A percentile compares a stretch with the other conserved stretches of the same genome.
These are phyloP conservation scores for Sciurus niger DNA, from an alignment of 2,113 vertebrate genomes.

Conservation along the genomic window DNA sequence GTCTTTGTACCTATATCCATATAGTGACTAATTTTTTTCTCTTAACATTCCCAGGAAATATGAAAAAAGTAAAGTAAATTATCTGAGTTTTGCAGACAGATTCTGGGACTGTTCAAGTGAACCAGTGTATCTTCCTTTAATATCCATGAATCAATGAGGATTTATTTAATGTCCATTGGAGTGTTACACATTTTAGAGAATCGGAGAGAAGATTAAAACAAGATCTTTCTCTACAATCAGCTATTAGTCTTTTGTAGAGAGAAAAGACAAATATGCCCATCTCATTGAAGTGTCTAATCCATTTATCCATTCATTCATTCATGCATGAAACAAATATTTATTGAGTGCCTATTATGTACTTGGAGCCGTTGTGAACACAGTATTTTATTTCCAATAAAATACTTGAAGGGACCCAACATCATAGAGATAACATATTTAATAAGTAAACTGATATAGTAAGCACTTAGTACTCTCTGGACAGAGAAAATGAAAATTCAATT, in stretches of 20 bases:
- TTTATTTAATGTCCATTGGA: slow-evolving; percentile 66
- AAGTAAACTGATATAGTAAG: not conserved
- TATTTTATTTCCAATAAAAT: slow-evolving; percentile 39
- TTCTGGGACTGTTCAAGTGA: slow-evolving; percentile 31
- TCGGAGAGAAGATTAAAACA: slow-evolving; percentile 43
- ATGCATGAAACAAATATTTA: slow-evolving; percentile 46
- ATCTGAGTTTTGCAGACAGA: not conserved
- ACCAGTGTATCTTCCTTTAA: not conserved
- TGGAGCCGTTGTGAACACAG: not conserved
- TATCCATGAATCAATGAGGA: slow-evolving; percentile 61
- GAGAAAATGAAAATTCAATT: slow-evolving; percentile 17
- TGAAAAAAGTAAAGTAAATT: not conserved
- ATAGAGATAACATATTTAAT: not conserved
- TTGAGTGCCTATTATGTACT: slow-evolving; percentile 26
- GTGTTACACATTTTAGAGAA: not conserved
- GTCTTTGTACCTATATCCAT: not conserved
- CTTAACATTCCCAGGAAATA: not conserved
- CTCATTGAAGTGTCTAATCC: slow-evolving; percentile 20
- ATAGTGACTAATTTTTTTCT: not conserved
- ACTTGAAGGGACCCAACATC: not conserved
- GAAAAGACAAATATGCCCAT: slow-evolving; percentile 59
- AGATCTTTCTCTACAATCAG: slow-evolving; percentile 38
- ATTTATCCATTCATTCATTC: slow-evolving; percentile 29
- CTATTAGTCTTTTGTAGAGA: slow-evolving; percentile 36
- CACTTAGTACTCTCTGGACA: not conserved